These are phyloP conservation scores for Lagopus leucura DNA, from an alignment of 2,113 vertebrate genomes.

Conservation along the genomic window DNA sequence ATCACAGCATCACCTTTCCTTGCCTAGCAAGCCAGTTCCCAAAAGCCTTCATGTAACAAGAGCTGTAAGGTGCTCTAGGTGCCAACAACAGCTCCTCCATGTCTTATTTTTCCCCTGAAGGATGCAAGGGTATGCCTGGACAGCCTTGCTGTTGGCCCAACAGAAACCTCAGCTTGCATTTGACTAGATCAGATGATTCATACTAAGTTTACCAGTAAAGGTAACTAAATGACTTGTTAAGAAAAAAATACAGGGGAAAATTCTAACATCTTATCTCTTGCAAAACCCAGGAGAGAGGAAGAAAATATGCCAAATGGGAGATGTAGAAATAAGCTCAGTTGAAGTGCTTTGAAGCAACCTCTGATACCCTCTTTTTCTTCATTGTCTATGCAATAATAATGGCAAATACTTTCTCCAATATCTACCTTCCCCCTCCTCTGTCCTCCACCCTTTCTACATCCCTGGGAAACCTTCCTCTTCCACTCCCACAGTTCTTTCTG, in stretches of 20 bases:
- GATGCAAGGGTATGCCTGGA: neutral
- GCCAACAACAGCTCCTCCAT: neutral
- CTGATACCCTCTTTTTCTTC: neutral
- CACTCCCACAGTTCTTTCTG: neutral
- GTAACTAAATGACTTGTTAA: neutral
- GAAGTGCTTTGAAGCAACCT: neutral
- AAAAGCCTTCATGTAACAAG: neutral
- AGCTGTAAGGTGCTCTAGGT: rapidly evolving
- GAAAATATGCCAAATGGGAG: neutral
- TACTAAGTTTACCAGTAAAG: neutral
- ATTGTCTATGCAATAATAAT: neutral
- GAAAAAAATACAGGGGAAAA: neutral
- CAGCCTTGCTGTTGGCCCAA: neutral
- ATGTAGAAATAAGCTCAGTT: neutral
- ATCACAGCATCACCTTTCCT: neutral
- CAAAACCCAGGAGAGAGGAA: neutral
- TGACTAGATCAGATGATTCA: neutral
- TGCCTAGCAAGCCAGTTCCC: neutral
- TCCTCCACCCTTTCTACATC: neutral
- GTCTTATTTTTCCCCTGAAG: neutral
- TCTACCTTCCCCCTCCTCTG: neutral
- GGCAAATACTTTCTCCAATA: neutral
- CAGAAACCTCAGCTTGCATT: neutral
- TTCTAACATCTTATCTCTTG: neutral
- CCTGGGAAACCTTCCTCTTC: conserved; percentile 22